phyloP scores from a whole-genome alignment of 2,113 vertebrate genomes.

The Syrrhaptes paradoxus region DNA sequence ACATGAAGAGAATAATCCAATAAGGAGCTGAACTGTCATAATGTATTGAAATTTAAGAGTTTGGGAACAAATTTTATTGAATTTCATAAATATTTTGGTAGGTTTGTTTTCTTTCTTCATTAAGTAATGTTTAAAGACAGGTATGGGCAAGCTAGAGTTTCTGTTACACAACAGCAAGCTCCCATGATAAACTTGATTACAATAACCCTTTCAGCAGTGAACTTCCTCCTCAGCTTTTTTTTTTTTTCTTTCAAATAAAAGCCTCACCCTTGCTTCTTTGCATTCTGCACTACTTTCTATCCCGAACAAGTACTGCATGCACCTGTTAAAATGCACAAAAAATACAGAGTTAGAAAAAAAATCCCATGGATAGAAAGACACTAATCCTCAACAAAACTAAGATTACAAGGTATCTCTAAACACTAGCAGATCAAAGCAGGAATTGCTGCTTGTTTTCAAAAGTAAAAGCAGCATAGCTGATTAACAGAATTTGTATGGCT shows the following conservation, averaged over 20 bases:
- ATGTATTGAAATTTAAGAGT: background rate
- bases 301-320: conserved; percentile 18
- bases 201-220: conserved; percentile 76
- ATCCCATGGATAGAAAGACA: background rate
- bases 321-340: conserved; percentile 55
- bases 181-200: conserved; percentile 77
- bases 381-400: background rate
- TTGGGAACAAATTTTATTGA: conserved; percentile 69
- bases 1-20: background rate
- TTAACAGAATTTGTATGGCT: background rate
- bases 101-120: conserved; percentile 75
- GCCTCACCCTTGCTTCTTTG: conserved; percentile 74
- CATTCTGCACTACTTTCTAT: conserved; percentile 50
- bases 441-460: background rate
- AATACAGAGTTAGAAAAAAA: background rate
- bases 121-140: conserved; percentile 79
- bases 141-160: conserved; percentile 83
- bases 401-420: background rate
- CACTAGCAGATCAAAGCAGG: background rate
- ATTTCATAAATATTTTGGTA: conserved; percentile 74
- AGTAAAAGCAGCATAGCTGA: background rate
- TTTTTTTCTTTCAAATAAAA: conserved; percentile 55
- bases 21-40: background rate
- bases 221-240: conserved; percentile 76
- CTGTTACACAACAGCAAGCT: conserved; percentile 82